Base-by-base conservation (phyloP, 1,140 invertebrate species). In the Aplysia californica region DNA sequence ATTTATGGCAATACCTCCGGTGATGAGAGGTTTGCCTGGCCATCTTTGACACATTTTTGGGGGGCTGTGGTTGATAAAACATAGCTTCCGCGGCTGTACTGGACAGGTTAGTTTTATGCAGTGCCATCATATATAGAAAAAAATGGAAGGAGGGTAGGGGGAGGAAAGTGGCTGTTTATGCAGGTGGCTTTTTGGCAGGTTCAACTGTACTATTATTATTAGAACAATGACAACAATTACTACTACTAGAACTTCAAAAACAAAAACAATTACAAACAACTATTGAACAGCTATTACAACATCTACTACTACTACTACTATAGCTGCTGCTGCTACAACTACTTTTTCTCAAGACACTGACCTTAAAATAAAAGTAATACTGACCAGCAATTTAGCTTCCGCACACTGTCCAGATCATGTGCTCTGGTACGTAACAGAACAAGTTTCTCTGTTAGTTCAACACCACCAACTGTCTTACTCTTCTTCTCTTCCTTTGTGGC, bases 361-460 rank as follows among this genome's bases (percentile, higher is more conserved):
- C 33, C 18, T 5, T 10, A 66, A 66, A 36, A 15, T 15, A 23
- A 33, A 69, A 10, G 21, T 3, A 73, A 44, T 23, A 65, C 80
- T 69, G 74, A 85, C 84, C 84, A 85, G 59, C 84, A 85, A 55
- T 85, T 85, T 2, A 85, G 70, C 70, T 85, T 85, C 31, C 76
- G 55, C 1, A 85, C 82, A 66, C 81, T 85, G 38, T 85, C 84
- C 29, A 85, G 73, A 65, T 85, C 84, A 20, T 75, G 58, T 5
- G 84, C 81, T 39, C 84, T 64, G 23, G 84, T 83, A 36, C 84
- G 71, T 2, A 79, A 76, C 55, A 85, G 74, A 44, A 84, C 84
- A 65, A 83, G 59, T 6, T 65, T 73, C 56, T 83, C 84, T 50
- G 84, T 85, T 23, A 85, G 61, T 59, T 79, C 72, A 21, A 65